Evolutionary conservation across 2,888 invertebrate species (phyloP), one percentile per base, ranked within the genome.

Genomic region (Lasioglossum vierecki): DNA sequence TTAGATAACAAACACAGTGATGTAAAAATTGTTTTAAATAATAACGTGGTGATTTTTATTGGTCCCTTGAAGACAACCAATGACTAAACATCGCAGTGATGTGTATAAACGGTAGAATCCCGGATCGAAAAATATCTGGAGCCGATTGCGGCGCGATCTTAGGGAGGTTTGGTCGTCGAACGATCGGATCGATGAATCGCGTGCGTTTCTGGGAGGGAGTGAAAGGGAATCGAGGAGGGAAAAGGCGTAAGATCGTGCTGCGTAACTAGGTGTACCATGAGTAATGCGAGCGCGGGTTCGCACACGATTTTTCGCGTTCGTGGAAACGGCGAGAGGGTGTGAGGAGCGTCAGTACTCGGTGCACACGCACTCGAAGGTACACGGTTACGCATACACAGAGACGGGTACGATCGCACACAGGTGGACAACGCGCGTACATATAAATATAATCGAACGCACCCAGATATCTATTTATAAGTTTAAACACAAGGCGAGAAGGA

Each of bases 401-500:
- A 60, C 4, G 15, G 3, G 26, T 13, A 22, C 26, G 60, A 5
- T n/a, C 63, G 30, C 66, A 66, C 35, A 66, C 66, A 66, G 63
- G 63, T 66, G 30, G 66, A 66, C 4, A 22, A 1, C 60, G 26
- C 74, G 75, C 77, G 80, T 87, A 88, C 85, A 86, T 88, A 90
- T 90, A 89, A 90, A 90, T 90, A 93, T 92, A 93, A 93, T 92
- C 92, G 92, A 93, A 93, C 93, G 93, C 92, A 92, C 93, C 93
- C 93, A 93, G 93, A 93, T 93, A 93, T 93, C 93, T 93, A 93
- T 93, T 93, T 93, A 93, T 93, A 93, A 91, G 86, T 91, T 91
- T 90, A 89, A 87, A 87, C 86, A 89, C 88, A 88, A 86, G 85
- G 85, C 89, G 86, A 75, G 85, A 86, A 79, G 83, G 80, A 85